Base-by-base conservation (phyloP, 2,888 invertebrate genomes). In the Sarcophaga variegata region DNA sequence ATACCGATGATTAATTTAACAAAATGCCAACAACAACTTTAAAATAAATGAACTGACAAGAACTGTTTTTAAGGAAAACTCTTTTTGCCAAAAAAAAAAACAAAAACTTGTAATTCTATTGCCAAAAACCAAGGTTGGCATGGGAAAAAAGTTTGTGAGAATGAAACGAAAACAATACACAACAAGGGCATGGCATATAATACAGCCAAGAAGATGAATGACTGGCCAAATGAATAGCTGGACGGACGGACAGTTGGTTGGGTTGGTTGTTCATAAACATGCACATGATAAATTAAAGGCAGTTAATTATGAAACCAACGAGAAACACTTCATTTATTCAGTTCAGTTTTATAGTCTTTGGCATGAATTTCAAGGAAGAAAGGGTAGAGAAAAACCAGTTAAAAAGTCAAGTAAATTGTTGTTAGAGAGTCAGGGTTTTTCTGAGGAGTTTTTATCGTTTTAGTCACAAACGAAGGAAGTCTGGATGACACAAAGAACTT, bases 241-340 rank as follows among this genome's bases (percentile, higher is more conserved):
- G 27, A 45, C 17, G 70, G 20, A 76, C 62, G n/a, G n/a, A 62
- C 45, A 60, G 67, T 72, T 47, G 25, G 37, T 37, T 10, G 37
- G 1, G 37, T 37, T 37, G 37, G 10, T 10, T 37, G 37, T 37
- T 81, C 85, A 85, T 59, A 74, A 85, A 76, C 72, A 62, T 74
- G 72, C 67, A 59, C 77, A 81, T 85, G 77, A 85, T 78, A 81
- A 85, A 78, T 85, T 81, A 78, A 81, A 78, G 78, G 54, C 74
- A 81, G 74, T 85, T 85, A 81, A 85, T 81, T 85, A 81, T 78
- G 74, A 85, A 81, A 22, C 77, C 74, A 75, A 63, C 69, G 59
- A 81, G 63, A 74, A 81, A 60, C 72, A 74, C 69, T 81, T 81
- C 67, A 81, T 69, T 81, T 81, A 10, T 72, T 59, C 25, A 8